Base-by-base conservation (phyloP, 2,113 vertebrate species). In the Picathartes gymnocephalus region DNA sequence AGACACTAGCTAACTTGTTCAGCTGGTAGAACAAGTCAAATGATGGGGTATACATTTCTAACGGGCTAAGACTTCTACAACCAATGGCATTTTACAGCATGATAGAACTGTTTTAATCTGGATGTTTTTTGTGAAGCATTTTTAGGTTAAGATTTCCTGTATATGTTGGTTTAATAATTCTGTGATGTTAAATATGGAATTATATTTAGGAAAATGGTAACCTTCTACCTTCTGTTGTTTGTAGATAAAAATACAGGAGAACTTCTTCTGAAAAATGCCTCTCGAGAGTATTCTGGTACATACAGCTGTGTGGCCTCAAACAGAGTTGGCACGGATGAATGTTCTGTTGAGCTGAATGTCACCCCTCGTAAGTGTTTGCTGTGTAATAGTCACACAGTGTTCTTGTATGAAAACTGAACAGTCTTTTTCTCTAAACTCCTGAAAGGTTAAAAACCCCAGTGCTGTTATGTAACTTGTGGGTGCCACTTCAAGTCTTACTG, bases 231-330 rank as follows among this genome's bases (percentile, higher is more conserved):
- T 89, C 81, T 76, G 8, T 88, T 96, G 40, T 93, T 96, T 90
- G 12, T 95, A 99, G 99, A 99, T 97, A 86, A 97, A 82, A 84
- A 97, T 18, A 98, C 95, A 77, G 97, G 99, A 16, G 97, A 98
- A 33, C 95, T 99, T 91, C 97, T 96, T 47, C 93, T 99, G 70
- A 99, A 97, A 95, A 99, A 99, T 16, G 99, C 98, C 15, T 98
- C 98, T 62, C 94, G 96, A 30, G 97, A 97, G 15, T 96, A 98
- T 62, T 99, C 99, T 28, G 99, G 99, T 30, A 97, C 80, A 2
- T 99, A 99, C 96, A 98, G 21, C 87, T 99, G 99, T 83, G 94
- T 97, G 8, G 98, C 97, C 71, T 91, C 62, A 44, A 99, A 99
- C 95, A 96, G 97, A 60, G 98, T 99, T 39, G 99, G 99, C 88